Percentiles rank a stretch among this genome's conserved stretches.
These are phyloP conservation scores for Cryptotermes secundus DNA, from an alignment of 1,140 invertebrate genomes.

Conservation along the genomic window DNA sequence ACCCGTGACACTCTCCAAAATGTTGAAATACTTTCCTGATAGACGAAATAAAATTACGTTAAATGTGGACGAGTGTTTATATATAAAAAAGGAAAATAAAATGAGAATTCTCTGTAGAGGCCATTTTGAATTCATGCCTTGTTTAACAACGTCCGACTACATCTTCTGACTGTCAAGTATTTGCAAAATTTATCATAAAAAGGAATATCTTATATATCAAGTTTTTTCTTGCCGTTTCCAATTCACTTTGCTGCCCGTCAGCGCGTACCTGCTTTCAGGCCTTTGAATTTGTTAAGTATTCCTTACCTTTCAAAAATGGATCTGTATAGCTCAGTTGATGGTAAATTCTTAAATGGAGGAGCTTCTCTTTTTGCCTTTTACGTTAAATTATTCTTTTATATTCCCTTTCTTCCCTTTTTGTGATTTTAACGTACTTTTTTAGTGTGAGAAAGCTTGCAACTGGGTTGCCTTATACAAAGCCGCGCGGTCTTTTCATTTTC, in stretches of 20 bases:
- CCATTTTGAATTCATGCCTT: slow-evolving; percentile 26
- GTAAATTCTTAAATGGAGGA: background rate
- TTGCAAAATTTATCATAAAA: slow-evolving; percentile 28
- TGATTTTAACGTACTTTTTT: slow-evolving; percentile 27
- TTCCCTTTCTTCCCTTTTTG: background rate
- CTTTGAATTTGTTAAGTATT: background rate
- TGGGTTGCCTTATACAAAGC: background rate
- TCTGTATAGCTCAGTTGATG: background rate
- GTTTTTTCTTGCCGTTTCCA: slow-evolving; percentile 5
- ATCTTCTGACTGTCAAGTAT: slow-evolving; percentile 24
- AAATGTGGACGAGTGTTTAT: background rate
- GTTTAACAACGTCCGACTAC: slow-evolving; percentile 5
- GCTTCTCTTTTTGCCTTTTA: slow-evolving; percentile 19
- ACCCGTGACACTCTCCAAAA: background rate
- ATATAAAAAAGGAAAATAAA: background rate
- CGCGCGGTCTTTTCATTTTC: background rate
- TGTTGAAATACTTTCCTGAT: background rate
- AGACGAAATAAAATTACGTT: background rate
- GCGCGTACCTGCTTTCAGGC: background rate
- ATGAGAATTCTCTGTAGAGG: background rate
- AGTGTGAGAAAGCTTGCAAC: slow-evolving; percentile 20
- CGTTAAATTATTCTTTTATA: slow-evolving; percentile 25
- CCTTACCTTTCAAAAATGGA: background rate
- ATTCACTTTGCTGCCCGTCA: slow-evolving; percentile 6
- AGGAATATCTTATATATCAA: background rate